phyloP scores from a whole-genome alignment of 2,113 vertebrate species.

The Prochilodus magdalenae region DNA sequence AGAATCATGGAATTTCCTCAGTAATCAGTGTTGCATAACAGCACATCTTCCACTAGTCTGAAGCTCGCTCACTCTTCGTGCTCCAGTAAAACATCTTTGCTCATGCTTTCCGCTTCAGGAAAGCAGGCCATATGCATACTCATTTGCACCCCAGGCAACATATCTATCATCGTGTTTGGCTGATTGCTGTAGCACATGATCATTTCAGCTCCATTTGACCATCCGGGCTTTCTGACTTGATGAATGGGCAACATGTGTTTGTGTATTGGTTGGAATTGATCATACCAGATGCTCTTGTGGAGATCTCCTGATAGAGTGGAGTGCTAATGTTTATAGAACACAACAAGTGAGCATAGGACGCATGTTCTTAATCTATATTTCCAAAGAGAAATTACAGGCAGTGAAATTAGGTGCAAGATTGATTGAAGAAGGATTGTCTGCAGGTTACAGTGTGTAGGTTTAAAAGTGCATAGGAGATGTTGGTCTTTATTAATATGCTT shows the following conservation, averaged over 20 bases:
- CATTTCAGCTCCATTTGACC: background rate
- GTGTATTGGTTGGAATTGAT: conserved; percentile 5
- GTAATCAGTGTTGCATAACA: background rate
- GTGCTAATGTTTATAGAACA: background rate
- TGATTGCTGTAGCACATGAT: background rate
- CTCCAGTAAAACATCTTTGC: background rate
- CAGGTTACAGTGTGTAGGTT: background rate
- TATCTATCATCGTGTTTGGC: background rate
- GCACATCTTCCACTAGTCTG: background rate
- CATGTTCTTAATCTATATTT: conserved; percentile 7
- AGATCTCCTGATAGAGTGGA: conserved; percentile 21
- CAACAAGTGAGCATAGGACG: conserved; percentile 8
- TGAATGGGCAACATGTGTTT: conserved; percentile 27
- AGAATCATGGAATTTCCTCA: background rate
- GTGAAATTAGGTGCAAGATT: background rate
- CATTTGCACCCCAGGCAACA: background rate
- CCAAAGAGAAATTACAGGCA: background rate
- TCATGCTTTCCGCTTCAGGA: background rate
- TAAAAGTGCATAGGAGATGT: no score
- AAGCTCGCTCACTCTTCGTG: background rate
- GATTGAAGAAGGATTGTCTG: background rate
- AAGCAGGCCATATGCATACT: background rate
- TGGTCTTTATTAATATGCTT: no score
- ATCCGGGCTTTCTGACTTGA: conserved; percentile 3
- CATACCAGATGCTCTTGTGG: conserved; percentile 19